Percentiles rank a stretch among this genome's conserved stretches.
These are phyloP conservation scores for Cynopterus brachyotis DNA, from an alignment of 2,113 vertebrate genomes.

Conservation along the genomic window DNA sequence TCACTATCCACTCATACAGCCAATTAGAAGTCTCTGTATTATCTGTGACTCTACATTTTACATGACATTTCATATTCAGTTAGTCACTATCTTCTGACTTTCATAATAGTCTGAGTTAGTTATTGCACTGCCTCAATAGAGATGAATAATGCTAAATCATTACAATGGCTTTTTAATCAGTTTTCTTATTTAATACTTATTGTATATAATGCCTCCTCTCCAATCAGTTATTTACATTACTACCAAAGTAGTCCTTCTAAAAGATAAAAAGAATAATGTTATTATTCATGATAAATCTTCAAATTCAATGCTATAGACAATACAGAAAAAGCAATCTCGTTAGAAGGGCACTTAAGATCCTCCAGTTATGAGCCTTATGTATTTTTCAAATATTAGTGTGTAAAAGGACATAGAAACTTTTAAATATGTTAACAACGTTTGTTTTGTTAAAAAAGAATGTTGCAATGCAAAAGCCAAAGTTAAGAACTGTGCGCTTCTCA, in stretches of 20 bases:
- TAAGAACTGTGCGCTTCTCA: neutral
- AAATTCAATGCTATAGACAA: neutral
- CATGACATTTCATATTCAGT: neutral
- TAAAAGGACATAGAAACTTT: neutral
- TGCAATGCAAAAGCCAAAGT: neutral
- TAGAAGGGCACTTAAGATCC: neutral
- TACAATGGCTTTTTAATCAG: neutral
- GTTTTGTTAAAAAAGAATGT: too few relatives aligned
- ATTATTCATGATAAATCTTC: neutral
- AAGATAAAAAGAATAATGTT: neutral
- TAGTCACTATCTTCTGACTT: neutral
- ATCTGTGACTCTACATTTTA: neutral
- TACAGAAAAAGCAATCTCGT: neutral
- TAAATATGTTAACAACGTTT: too few relatives aligned
- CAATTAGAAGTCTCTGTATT: neutral
- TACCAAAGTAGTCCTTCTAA: neutral
- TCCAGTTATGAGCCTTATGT: neutral
- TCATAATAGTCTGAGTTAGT: neutral
- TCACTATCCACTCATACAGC: neutral
- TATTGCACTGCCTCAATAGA: neutral
- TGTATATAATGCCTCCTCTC: neutral
- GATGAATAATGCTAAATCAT: neutral
- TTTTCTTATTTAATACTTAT: neutral
- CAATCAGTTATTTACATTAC: neutral
- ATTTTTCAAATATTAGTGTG: neutral